Evolutionary conservation across 2,797 vertebrate genomes (phyloP), one percentile per base, ranked within the genome.

Genomic region (Craterocephalus amniculus): DNA sequence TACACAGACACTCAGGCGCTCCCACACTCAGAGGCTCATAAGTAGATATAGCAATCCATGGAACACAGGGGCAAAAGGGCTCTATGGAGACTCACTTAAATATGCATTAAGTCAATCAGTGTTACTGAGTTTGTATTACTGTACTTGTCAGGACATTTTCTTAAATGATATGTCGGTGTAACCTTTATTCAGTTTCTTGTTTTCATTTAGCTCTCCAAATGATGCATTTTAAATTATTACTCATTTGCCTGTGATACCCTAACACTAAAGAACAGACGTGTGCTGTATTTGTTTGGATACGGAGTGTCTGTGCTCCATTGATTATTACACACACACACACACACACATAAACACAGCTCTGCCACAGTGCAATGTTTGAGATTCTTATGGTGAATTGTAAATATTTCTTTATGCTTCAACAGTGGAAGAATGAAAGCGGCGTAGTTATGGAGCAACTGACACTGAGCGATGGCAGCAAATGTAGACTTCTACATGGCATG

Each of bases 61-160:
- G 51, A 70, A 24, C 63, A 48, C 51, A 0, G 32, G 58, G 68
- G 54, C 74, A 52, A 8, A 11, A 31, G 63, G 63, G 57, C 54
- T 27, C 51, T 58, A 43, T 63, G 51, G 49, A 70, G 72, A 81
- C 26, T 11, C 56, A 49, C 56, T 76, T 58, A 76, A 67, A 72
- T 76, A 62, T 70, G 52, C 70, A 76, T 58, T 61, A 79, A 67
- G 66, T 63, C 63, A 29, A n/a, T 63, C 67, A 70, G 10, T 60
- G 59, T 32, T 67, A 65, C 49, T 8, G 35, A n/a, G 8, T 58
- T 57, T 68, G 10, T 70, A 10, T 68, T 31, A 14, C 31, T 63
- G 4, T n/a, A 61, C 26, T 63, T 75, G 18, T 63, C 26, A 32
- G 11, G 32, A 64, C 12, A 56, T 63, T 70, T 2, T 22, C 26